A percentile compares a stretch with the other conserved stretches of the same genome.
These are phyloP conservation scores for Pteruthius melanotis DNA, from an alignment of 2,113 vertebrate genomes.

Conservation along the genomic window DNA sequence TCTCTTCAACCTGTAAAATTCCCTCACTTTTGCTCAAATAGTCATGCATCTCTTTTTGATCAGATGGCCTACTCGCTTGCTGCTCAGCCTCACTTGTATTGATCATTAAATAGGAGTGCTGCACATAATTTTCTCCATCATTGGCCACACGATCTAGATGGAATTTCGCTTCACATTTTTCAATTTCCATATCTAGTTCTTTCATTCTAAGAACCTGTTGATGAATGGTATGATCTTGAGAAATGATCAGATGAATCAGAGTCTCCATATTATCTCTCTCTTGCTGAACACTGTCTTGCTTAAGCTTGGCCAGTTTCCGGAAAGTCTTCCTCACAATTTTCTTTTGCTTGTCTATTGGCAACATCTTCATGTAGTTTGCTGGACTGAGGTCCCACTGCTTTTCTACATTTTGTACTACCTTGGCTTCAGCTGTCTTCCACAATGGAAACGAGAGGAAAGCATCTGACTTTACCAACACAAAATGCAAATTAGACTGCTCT, in stretches of 20 bases:
- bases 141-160: constrained; percentile 69
- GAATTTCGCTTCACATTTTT: constrained; percentile 75
- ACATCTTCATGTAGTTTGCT: constrained; percentile 78
- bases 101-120: constrained; percentile 68
- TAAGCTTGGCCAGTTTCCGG: constrained; percentile 89
- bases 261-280: constrained; percentile 82
- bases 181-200: constrained; percentile 87
- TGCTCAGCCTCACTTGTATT: constrained; percentile 39
- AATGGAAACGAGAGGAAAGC: constrained; percentile 81
- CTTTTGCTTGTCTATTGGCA: constrained; percentile 88
- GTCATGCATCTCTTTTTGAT: constrained; percentile 71
- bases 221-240: constrained; percentile 91
- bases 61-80: background rate
- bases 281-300: constrained; percentile 74
- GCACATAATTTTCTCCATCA: constrained; percentile 73
- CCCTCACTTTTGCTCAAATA: constrained; percentile 74
- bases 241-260: constrained; percentile 88
- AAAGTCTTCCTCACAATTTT: constrained; percentile 93
- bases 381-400: constrained; percentile 80
- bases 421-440: constrained; percentile 79
- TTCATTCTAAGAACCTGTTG: constrained; percentile 88
- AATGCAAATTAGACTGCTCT: constrained; percentile 85
- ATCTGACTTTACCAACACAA: constrained; percentile 85
- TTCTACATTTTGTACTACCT: constrained; percentile 72
- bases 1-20: constrained; percentile 80